These are phyloP conservation scores for Cosmia pyralina DNA, from an alignment of 2,888 invertebrate species.

Conservation along the genomic window DNA sequence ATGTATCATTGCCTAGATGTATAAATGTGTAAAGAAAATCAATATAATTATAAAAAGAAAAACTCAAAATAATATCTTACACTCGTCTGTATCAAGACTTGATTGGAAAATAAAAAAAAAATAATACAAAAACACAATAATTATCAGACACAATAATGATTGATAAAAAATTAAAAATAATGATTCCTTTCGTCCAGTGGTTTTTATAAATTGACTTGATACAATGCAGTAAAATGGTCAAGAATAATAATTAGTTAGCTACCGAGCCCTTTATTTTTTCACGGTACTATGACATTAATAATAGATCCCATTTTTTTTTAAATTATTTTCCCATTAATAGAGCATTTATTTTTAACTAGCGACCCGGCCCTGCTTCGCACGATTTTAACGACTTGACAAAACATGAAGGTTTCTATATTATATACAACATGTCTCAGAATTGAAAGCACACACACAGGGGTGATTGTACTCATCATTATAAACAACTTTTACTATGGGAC, in stretches of 20 bases:
- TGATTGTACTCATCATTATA: too few species aligned
- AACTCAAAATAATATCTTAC: constrained; percentile 15
- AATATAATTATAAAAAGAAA: constrained; percentile 7
- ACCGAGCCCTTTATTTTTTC: too few species aligned
- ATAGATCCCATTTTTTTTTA: too few species aligned
- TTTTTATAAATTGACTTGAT: constrained; percentile 14
- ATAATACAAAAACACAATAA: constrained; percentile 41
- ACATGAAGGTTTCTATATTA: too few species aligned
- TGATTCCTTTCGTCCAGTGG: constrained; percentile 5
- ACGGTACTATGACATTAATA: too few species aligned
- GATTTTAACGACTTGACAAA: too few species aligned
- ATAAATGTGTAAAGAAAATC: neutral
- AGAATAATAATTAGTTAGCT: constrained; percentile 9
- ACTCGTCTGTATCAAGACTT: constrained; percentile 2
- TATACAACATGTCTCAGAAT: too few species aligned
- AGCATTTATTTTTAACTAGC: too few species aligned
- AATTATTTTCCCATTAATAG: too few species aligned
- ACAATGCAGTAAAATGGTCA: constrained; percentile 15
- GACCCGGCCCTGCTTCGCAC: too few species aligned
- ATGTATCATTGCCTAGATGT: neutral
- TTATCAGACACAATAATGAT: neutral
- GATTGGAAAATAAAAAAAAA: neutral
- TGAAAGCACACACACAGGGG: too few species aligned
- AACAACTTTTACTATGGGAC: too few species aligned
- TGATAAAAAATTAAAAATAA: constrained; percentile 14